Conservation (phyloP, 2,113 vertebrate genomes). For the Anser cygnoides region DNA sequence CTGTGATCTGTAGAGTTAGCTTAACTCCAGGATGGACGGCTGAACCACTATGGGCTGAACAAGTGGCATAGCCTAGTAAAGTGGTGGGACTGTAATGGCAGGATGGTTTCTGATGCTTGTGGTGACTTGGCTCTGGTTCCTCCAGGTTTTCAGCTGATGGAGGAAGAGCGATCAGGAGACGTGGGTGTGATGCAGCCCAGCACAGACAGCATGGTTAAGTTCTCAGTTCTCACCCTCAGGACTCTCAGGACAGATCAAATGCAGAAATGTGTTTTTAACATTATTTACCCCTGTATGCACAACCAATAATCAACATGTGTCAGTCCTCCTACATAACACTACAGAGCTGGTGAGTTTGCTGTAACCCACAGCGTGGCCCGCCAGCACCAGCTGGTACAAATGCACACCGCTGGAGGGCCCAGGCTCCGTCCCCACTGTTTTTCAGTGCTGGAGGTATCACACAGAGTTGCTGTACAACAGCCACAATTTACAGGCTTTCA, state of each 20-base stretch:
- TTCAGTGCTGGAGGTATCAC: not conserved
- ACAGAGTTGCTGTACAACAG: not conserved
- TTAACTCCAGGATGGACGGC: not conserved
- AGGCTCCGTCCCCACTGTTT: not conserved
- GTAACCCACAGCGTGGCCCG: not conserved
- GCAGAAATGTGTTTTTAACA: not conserved
- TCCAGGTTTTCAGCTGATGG: not conserved
- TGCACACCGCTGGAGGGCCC: not conserved
- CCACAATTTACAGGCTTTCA: slow-evolving; percentile 23
- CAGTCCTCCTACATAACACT: not conserved
- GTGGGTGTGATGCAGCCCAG: not conserved
- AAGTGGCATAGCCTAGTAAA: not conserved
- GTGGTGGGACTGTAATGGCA: rapidly evolving
- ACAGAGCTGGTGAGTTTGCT: not conserved
- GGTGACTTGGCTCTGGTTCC: not conserved
- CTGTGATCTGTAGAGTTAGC: not conserved
- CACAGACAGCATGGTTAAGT: not conserved
- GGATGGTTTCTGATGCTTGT: not conserved
- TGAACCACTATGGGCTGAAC: not conserved
- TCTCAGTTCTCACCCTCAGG: rapidly evolving
- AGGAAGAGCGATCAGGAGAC: not conserved
- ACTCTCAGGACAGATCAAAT: not conserved
- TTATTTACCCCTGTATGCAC: not conserved
- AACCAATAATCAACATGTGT: not conserved
- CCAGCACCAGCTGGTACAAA: not conserved